Evolutionary conservation across 1,140 invertebrate genomes (phyloP), one percentile per base, ranked within the genome.

Genomic region (Magallana ariakensis): DNA sequence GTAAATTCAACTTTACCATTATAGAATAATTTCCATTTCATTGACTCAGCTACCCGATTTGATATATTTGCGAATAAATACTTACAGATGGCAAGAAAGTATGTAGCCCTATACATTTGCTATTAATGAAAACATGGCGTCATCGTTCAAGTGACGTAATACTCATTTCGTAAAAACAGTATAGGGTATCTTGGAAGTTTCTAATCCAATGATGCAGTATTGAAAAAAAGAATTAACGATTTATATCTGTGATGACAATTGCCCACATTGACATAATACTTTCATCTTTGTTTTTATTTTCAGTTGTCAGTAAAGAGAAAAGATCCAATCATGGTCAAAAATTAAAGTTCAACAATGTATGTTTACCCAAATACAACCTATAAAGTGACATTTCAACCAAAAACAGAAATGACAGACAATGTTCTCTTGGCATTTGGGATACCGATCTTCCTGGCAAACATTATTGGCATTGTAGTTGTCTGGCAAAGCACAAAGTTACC

Each of bases 401-500:
- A 75, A 75, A 9, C 66, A 13, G 66, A 5, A 9, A 11, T 75
- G 22, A 26, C 33, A 46, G 66, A 75, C 33, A 75, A 7, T 13
- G 22, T 75, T 4, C 66, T 75, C 19, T 9, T 75, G 66, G 66
- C 22, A 33, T 75, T 75, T 33, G 66, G 66, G 4, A 75, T 75
- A 19, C 66, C 66, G 9, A 75, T 75, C 22, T 75, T 75, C 22
- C 33, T 75, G 22, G 66, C 66, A 19, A 75, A 75, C 10, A 33
- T 75, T 4, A 19, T 75, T 13, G 66, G 66, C 22, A 33, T 22
- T 13, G 15, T 75, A 26, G 66, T 75, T 75, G 66, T 75, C 0
- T 75, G 66, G 66, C 66, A 22, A 9, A 75, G 66, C 33, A 75
- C 22, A 19, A 75, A 75, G 66, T 75, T 75, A 26, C 66, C 66